Base-by-base conservation (phyloP, 2,113 vertebrate genomes). In the Phaetusa simplex region DNA sequence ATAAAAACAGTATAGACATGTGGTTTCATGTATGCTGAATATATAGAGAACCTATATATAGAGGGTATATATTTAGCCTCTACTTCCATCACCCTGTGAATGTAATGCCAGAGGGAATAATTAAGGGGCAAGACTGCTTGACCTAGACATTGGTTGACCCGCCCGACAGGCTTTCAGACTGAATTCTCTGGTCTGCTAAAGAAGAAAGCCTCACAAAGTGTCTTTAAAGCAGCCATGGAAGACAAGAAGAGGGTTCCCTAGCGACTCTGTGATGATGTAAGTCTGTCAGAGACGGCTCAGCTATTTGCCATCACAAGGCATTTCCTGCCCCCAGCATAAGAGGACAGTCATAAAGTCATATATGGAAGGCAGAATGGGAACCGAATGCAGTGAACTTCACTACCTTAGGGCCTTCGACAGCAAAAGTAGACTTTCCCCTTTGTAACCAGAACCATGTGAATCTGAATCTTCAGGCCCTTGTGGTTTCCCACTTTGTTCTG, bases 121-220 rank as follows among this genome's bases (percentile, higher is more conserved):
- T 95, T 96, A 96, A 91, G 96, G 95, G 93, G 96, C 96, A 96
- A 95, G 88, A 17, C 88, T 95, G 95, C 66, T 8, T 95, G 97
- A 94, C 96, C 95, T 89, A 96, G 95, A 95, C 94, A 91, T 72
- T 77, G 88, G 86, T 0, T 89, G 88, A 96, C 95, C 91, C 2
- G 8, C 73, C 84, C 87, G 17, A 93, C 78, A 95, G 95, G 84
- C 96, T 96, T 96, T 96, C 93, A 94, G 89, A 7, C 70, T 91
- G 83, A 96, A 95, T 76, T 91, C 95, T 96, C 83, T 89, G 93
- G 83, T 96, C 91, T 95, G 86, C 83, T 92, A 95, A 93, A 95
- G 95, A 96, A 95, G 95, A 94, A 97, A 96, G 91, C 86, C 65
- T 95, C 88, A 95, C 95, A 97, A 65, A 97, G 69, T 95, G 80